These are phyloP conservation scores for Leptinotarsa rubiginosa DNA, from an alignment of 2,888 invertebrate genomes.

Conservation along the genomic window DNA sequence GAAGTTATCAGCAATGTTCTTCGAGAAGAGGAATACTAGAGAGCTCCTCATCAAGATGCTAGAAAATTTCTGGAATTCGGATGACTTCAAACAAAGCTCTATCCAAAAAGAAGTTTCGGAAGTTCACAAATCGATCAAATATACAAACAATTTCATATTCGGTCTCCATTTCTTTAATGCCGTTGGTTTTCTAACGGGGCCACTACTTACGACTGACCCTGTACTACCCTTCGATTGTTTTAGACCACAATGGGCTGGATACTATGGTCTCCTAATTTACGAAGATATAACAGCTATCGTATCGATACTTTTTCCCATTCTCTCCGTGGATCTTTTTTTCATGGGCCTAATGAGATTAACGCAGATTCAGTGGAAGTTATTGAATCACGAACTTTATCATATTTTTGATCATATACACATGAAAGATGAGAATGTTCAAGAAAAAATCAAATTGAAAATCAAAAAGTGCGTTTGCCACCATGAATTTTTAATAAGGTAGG, in stretches of 20 bases:
- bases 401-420: not conserved
- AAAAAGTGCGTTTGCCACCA: slow-evolving; percentile 29
- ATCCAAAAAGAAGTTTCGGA: not conserved
- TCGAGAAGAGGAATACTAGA: not conserved
- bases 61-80: not conserved
- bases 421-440: not conserved
- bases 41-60: not conserved
- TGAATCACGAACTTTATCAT: not conserved
- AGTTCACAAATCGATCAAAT: not conserved
- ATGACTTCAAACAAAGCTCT: not conserved
- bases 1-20: not conserved
- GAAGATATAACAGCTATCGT: not conserved
- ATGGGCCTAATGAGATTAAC: slow-evolving; percentile 2
- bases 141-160: not conserved
- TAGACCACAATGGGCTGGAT: not conserved
- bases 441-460: slow-evolving; percentile 16
- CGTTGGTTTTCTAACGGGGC: not conserved
- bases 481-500: slow-evolving; percentile 28
- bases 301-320: not conserved
- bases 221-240: not conserved
- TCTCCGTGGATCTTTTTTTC: not conserved
- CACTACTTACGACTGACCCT: not conserved
- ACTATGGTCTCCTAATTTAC: not conserved
- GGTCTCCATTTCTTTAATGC: not conserved
- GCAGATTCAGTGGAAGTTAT: not conserved